Base-by-base conservation (phyloP, 1,140 invertebrate genomes). In the Bilobella aurantiaca region DNA sequence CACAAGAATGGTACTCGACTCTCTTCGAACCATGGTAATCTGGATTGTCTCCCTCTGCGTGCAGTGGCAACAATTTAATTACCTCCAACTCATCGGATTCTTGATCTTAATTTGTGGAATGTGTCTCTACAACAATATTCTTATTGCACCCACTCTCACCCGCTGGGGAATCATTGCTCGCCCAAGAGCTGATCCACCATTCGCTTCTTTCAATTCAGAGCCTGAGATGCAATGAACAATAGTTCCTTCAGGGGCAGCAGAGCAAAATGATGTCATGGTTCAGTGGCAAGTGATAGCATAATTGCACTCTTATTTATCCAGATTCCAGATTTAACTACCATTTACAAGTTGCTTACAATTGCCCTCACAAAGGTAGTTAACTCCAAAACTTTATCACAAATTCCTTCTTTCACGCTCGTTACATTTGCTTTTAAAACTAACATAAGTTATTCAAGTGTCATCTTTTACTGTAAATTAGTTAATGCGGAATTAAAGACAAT, bases 1-100 rank as follows among this genome's bases (percentile, higher is more conserved):
- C 0, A 94, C 92, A 1, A 82, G 93, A 72, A 92, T 96, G 87
- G 87, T 97, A 3, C 79, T 96, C 31, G 94, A 97, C 75, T 91
- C 88, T 68, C 79, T 96, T 8, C 80, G 94, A 67, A 95, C 93
- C 0, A 78, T 97, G 14, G 82, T 96, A 1, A 91, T 97, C 73
- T 98, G 93, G 92, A 76, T 83, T 30, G 82, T 93, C 37, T 88
- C 87, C 1, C 79, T 97, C 28, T 70, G 76, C 14, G 77, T 93
- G 16, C 74, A 79, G 2, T 92, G 88, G 86, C 91, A 96, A 77
- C 67, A 73, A 0, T 92, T 95, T 74, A 86, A 91, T 76, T 83
- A 84, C 74, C 79, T 90, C 56, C 91, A 94, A 79, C 83, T 87
- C 1, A 77, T 90, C 70, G 90, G 90, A 1, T 91, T 92, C 67